phyloP scores from a whole-genome alignment of 2,113 vertebrate species.

The Pardalotus punctatus region DNA sequence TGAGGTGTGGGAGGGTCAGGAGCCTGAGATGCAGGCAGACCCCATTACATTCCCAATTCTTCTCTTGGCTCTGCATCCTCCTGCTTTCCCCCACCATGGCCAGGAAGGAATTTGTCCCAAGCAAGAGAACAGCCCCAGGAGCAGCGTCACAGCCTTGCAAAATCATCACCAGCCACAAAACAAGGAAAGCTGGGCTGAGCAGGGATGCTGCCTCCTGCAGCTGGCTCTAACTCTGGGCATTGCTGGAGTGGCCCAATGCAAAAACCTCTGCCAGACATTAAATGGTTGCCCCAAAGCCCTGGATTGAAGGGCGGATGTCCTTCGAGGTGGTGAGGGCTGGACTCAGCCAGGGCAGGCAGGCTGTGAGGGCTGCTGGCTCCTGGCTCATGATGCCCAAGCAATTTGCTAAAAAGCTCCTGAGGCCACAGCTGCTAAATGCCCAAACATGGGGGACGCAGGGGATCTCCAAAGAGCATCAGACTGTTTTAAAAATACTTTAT shows the following conservation, averaged over 20 bases:
- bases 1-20: rapidly evolving
- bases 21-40: neutral
- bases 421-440: neutral
- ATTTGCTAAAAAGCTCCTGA: neutral
- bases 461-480: neutral
- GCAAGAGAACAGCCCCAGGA: neutral
- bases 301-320: rapidly evolving
- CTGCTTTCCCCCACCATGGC: neutral
- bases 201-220: neutral
- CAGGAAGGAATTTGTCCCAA: neutral
- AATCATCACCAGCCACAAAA: neutral
- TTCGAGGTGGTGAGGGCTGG: neutral
- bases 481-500: constrained; percentile 70
- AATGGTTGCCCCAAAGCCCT: neutral
- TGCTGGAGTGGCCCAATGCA: neutral
- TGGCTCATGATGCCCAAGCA: rapidly evolving
- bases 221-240: rapidly evolving
- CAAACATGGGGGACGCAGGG: neutral
- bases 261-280: neutral
- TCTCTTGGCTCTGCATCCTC: neutral
- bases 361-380: neutral
- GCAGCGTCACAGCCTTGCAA: neutral
- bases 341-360: neutral
- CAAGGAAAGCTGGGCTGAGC: neutral
- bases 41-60: neutral